These are phyloP conservation scores for Ambastaia sidthimunki DNA, from an alignment of 2,797 vertebrate genomes.

Conservation along the genomic window DNA sequence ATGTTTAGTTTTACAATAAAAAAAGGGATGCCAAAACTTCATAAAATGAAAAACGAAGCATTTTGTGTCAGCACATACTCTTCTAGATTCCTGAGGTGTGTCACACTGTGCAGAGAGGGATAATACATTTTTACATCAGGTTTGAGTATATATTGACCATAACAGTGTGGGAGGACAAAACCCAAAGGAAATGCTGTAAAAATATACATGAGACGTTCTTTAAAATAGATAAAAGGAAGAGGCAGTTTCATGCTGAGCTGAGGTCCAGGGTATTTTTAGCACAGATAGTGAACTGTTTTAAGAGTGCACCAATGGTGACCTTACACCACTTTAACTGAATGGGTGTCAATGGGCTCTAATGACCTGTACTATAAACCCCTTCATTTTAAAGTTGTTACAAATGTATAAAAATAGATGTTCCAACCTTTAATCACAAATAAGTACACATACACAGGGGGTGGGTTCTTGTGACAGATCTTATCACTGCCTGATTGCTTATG, in stretches of 20 bases:
- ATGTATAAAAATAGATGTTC: background rate
- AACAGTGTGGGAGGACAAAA: conserved; percentile 54
- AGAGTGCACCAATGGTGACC: conserved; percentile 38
- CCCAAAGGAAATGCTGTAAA: conserved; percentile 55
- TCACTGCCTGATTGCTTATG: background rate
- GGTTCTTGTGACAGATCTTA: background rate
- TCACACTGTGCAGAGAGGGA: background rate
- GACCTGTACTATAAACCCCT: conserved; percentile 46
- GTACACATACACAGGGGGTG: too few relatives aligned
- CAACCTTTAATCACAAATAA: background rate
- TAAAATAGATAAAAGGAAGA: conserved; percentile 73
- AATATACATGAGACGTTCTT: conserved; percentile 61
- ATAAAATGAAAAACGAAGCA: conserved; percentile 3
- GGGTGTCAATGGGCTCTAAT: background rate
- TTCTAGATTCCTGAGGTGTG: conserved; percentile 11
- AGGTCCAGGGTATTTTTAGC: conserved; percentile 73
- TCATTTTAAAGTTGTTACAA: conserved; percentile 53
- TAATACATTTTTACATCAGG: background rate
- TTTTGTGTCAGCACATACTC: background rate
- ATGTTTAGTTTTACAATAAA: background rate
- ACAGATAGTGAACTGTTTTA: conserved; percentile 65
- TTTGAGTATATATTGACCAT: conserved; percentile 22
- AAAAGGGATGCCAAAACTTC: background rate
- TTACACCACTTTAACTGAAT: background rate
- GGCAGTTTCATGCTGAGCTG: conserved; percentile 60